Percentiles rank a stretch among this genome's conserved stretches.
phyloP scores from a whole-genome alignment of 2,797 vertebrate species.

The Balearica regulorum region DNA sequence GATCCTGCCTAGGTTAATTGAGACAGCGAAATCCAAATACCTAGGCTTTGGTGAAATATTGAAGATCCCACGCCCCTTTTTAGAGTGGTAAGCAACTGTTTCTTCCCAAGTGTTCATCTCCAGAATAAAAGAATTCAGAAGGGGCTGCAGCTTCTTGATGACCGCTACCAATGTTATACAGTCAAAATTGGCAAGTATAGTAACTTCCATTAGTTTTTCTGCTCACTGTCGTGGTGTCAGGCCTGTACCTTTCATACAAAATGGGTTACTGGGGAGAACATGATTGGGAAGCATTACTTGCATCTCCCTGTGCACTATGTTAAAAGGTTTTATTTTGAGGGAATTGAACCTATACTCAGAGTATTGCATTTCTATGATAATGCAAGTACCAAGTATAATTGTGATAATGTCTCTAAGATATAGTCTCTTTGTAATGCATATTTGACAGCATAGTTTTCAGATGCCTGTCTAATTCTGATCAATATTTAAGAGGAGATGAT shows the following conservation, averaged over 20 bases:
- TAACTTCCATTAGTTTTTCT: not conserved
- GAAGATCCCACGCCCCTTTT: not conserved
- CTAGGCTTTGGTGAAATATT: not conserved
- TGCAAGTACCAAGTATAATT: not conserved
- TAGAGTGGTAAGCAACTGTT: not conserved
- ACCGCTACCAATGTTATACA: not conserved
- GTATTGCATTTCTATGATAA: not conserved
- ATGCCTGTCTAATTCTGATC: not conserved
- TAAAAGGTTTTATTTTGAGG: not conserved
- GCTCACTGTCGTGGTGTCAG: not conserved
- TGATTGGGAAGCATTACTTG: not conserved
- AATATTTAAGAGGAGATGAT: not conserved
- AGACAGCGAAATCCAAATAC: not conserved
- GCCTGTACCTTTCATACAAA: not conserved
- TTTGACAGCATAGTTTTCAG: not conserved
- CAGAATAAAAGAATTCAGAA: not conserved
- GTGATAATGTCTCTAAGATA: not conserved
- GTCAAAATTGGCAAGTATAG: not conserved
- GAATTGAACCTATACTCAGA: not conserved
- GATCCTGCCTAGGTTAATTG: not conserved
- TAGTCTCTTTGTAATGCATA: not conserved
- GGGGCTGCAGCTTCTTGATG: not conserved
- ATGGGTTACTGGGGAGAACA: not conserved
- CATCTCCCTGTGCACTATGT: fast-evolving
- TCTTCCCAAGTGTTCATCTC: not conserved